These are phyloP conservation scores for Aphrophora alni DNA, from an alignment of 2,888 invertebrate species.

Conservation along the genomic window DNA sequence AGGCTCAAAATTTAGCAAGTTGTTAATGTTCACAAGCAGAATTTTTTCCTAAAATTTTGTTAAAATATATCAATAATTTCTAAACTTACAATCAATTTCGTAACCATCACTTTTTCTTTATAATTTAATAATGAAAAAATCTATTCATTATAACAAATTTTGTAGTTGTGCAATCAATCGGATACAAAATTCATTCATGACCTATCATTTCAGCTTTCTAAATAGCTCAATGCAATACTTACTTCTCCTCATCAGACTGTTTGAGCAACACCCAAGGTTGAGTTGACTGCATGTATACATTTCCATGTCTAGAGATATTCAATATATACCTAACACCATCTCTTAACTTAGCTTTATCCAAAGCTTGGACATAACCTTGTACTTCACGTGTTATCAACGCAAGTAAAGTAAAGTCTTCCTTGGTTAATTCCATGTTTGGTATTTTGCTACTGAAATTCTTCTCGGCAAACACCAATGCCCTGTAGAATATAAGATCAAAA, in stretches of 20 bases:
- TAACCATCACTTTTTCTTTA: too few species aligned
- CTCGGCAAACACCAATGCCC: conserved; percentile 86
- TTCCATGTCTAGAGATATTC: conserved; percentile 88
- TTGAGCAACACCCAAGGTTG: conserved; percentile 96
- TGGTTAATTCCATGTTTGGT: conserved; percentile 66
- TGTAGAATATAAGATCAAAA: conserved; percentile 56
- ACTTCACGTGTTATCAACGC: conserved; percentile 82
- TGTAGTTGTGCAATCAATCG: too few species aligned
- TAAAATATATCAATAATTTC: too few species aligned
- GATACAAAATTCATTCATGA: too few species aligned
- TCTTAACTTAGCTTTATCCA: conserved; percentile 80
- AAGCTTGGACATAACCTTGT: conserved; percentile 70
- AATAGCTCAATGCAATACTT: too few species aligned
- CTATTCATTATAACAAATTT: too few species aligned
- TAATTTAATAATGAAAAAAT: too few species aligned
- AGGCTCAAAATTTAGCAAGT: too few species aligned
- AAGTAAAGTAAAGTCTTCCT: conserved; percentile 75
- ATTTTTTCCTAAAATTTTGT: too few species aligned
- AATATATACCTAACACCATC: conserved; percentile 88
- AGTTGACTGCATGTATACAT: conserved; percentile 94
- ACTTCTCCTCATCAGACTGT: conserved; percentile 79
- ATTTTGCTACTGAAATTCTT: conserved; percentile 79
- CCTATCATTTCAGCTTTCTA: too few species aligned
- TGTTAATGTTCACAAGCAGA: too few species aligned
- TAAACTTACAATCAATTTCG: too few species aligned